Evolutionary conservation across 2,888 invertebrate genomes (phyloP).

Genomic region (Callimorpha dominula): DNA sequence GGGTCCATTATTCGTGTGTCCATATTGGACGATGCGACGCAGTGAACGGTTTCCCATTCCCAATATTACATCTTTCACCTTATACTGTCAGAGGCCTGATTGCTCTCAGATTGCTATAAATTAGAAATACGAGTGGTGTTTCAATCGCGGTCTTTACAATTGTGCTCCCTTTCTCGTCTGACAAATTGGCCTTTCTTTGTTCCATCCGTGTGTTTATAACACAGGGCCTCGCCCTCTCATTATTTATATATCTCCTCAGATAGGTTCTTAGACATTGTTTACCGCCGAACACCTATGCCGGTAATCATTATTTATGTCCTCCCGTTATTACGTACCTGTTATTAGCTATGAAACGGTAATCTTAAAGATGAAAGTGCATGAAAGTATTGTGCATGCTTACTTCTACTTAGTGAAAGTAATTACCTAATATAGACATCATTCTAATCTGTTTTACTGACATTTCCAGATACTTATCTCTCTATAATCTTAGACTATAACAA

Average conservation of each 20-base stretch:
- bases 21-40: slow-evolving; percentile 60
- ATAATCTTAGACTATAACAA: slow-evolving; percentile 16
- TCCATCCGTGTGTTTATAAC: slow-evolving; percentile 65
- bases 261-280: slow-evolving; percentile 49
- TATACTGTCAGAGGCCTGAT: slow-evolving; percentile 79
- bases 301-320: slow-evolving; percentile 49
- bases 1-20: slow-evolving; percentile 64
- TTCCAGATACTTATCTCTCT: slow-evolving; percentile 39
- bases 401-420: slow-evolving; percentile 55
- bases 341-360: slow-evolving; percentile 53
- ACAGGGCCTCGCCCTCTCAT: slow-evolving; percentile 64
- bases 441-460: slow-evolving; percentile 50
- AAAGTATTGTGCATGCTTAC: slow-evolving; percentile 51
- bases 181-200: slow-evolving; percentile 84
- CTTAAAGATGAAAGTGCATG: slow-evolving; percentile 54
- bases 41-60: slow-evolving; percentile 78
- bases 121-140: slow-evolving; percentile 80
- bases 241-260: slow-evolving; percentile 55
- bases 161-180: slow-evolving; percentile 83
- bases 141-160: slow-evolving; percentile 81
- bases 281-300: slow-evolving; percentile 45
- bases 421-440: slow-evolving; percentile 55
- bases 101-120: slow-evolving; percentile 84
- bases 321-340: slow-evolving; percentile 46
- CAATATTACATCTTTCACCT: slow-evolving; percentile 79